Base-by-base conservation (phyloP, 2,888 invertebrate genomes). In the Willowsia nigromaculata region DNA sequence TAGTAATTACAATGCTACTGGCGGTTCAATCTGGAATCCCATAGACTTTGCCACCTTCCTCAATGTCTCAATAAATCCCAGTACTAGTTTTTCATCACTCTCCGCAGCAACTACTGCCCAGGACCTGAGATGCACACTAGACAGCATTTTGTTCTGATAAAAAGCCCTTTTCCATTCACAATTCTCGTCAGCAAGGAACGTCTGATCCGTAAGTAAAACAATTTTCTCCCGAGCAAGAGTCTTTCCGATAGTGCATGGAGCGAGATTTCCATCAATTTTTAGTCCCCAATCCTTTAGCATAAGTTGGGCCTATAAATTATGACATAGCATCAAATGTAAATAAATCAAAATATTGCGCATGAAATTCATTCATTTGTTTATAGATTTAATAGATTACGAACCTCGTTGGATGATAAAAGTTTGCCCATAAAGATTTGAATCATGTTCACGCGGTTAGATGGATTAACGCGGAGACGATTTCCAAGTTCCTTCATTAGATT, bases 401-500 rank as follows among this genome's bases (percentile, higher is more conserved):
- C 95, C 5, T 94, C 94, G 0, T 93, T 93, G 0, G 95, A 95
- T 0, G 93, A 93, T 0, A 94, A 94, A 18, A 97, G 93, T 0
- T 96, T 94, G 6, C 93, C 86, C 5, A 94, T 92, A 91, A 95
- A 95, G 68, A 96, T 95, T 86, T 95, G 95, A 90, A 98, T 95
- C 0, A 96, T 96, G 0, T 95, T 93, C 71, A 96, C 95, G 0
- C 99, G 95, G 93, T 97, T 96, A 88, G 96, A 96, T 0, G 99
- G 99, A 0, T 96, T 95, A 13, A 98, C 95, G 89, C 97, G 95
- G 0, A 98, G 98, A 93, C 96, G 96, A 0, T 95, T 94, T 0
- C 96, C 96, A 0, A 98, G 95, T 91, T 97, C 97, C 93, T 96
- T 96, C 98, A 99, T 98, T 0, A 98, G 95, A 92, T 95, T 95